A percentile compares a stretch with the other conserved stretches of the same genome.
These are phyloP conservation scores for Seriola rivoliana DNA, from an alignment of 2,113 vertebrate species.

Conservation along the genomic window DNA sequence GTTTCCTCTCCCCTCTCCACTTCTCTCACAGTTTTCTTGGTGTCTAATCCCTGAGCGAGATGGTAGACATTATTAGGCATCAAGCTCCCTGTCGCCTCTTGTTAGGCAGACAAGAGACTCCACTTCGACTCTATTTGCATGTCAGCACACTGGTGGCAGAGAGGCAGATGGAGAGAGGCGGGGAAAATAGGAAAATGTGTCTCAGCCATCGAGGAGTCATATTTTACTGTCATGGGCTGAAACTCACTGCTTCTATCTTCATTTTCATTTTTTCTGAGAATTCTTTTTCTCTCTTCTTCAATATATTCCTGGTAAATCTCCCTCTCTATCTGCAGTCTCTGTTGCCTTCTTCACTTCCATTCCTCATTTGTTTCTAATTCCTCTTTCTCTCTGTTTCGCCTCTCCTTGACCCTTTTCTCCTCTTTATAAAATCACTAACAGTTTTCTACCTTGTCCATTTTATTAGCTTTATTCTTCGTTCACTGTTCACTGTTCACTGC, in stretches of 20 bases:
- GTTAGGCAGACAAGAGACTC: slow-evolving; percentile 62
- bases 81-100: slow-evolving; percentile 69
- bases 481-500: no score
- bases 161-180: slow-evolving; percentile 7
- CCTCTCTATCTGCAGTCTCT: background rate
- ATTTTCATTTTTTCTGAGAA: slow-evolving; percentile 2
- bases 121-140: slow-evolving; percentile 70
- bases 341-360: slow-evolving; percentile 13
- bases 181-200: slow-evolving; percentile 20
- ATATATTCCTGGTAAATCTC: slow-evolving; percentile 1
- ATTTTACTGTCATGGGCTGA: slow-evolving; percentile 16
- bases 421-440: slow-evolving; percentile 1
- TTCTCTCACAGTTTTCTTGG: slow-evolving; percentile 45
- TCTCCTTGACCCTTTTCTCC: background rate
- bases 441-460: slow-evolving; percentile 1
- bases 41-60: slow-evolving; percentile 68
- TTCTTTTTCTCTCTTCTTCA: slow-evolving; percentile 8
- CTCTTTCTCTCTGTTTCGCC: background rate
- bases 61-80: slow-evolving; percentile 76
- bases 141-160: slow-evolving; percentile 20
- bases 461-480: slow-evolving; percentile 15
- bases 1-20: slow-evolving; percentile 49
- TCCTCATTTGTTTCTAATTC: slow-evolving; percentile 23
- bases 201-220: slow-evolving; percentile 14
- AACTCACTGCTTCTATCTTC: background rate